Conservation (phyloP, 2,888 invertebrate species). For the Sminthurides aquaticus region DNA sequence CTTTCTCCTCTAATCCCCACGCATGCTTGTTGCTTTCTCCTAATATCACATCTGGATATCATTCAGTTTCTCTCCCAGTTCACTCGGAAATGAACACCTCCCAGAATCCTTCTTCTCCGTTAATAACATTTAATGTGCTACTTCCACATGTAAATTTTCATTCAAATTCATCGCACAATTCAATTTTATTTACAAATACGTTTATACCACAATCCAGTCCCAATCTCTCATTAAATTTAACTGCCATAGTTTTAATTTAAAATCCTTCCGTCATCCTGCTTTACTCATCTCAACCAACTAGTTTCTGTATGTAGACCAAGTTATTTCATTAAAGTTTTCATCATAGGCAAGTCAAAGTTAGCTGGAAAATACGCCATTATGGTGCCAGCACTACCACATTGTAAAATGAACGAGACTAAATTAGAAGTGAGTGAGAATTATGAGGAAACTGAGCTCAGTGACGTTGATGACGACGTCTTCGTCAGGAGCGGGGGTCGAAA, state of each 20-base stretch:
- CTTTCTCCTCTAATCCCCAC: too few species aligned
- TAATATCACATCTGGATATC: background rate
- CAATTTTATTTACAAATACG: too few species aligned
- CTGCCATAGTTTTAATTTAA: background rate
- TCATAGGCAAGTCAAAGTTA: conserved; percentile 2
- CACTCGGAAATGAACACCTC: too few species aligned
- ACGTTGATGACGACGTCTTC: conserved; percentile 70
- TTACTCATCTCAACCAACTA: too few species aligned
- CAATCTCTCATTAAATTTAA: too few species aligned
- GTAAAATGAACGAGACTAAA: conserved; percentile 48
- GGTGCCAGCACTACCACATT: conserved; percentile 25
- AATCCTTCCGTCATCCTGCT: too few species aligned
- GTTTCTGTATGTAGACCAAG: background rate
- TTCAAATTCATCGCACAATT: background rate
- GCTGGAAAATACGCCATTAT: conserved; percentile 6
- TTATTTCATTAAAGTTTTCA: background rate
- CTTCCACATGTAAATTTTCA: background rate
- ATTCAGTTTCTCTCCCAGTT: background rate
- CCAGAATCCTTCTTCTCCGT: too few species aligned
- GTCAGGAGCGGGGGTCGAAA: conserved; percentile 61
- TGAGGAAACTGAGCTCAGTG: conserved; percentile 58
- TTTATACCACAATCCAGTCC: too few species aligned
- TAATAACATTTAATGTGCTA: too few species aligned
- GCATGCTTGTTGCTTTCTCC: background rate
- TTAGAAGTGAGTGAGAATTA: conserved; percentile 59